Base-by-base conservation (phyloP, 2,113 vertebrate species). In the Cyphomyrus discorhynchus region DNA sequence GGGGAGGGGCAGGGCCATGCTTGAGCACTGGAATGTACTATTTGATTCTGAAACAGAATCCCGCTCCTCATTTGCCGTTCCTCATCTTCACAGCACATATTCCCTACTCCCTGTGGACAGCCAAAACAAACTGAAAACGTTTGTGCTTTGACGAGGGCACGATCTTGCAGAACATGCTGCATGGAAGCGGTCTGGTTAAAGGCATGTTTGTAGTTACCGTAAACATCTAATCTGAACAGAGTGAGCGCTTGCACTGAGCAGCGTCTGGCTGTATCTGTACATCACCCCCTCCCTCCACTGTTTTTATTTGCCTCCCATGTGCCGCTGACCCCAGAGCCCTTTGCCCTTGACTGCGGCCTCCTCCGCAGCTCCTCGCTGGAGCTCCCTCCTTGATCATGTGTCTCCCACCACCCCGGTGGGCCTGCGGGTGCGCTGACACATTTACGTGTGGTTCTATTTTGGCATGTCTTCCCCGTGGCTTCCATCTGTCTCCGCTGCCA, bases 401-500 rank as follows among this genome's bases (percentile, higher is more conserved):
- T 27, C 45, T 88, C 87, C 58, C 45, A n/a, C 39, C n/a, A 45
- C 70, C 70, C 5, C 35, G 9, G 35, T 9, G 21, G 42, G 8
- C 31, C 70, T 8, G 46, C 1, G 66, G 8, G 66, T 80, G n/a
- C 84, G 27, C 70, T 62, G 49, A 53, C 88, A 74, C 47, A 83
- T 83, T 90, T 88, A 58, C 70, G 88, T 52, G 89, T 62, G 42
- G 87, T 77, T 90, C 88, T 93, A 92, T 93, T 91, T 93, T 42
- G 46, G 92, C 86, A 86, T 2, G 53, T 88, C 77, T 88, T 92
- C 92, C 92, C 92, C 89, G 91, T 66, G 74, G 90, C 91, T 87
- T 91, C 92, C 92, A 93, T 93, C 92, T 92, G 92, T 91, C 80
- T 88, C 87, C 91, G 89, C 74, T 90, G 90, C 62, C 21, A 82